Evolutionary conservation across 2,888 invertebrate genomes (phyloP).

Genomic region (Stictocephala bisonia): DNA sequence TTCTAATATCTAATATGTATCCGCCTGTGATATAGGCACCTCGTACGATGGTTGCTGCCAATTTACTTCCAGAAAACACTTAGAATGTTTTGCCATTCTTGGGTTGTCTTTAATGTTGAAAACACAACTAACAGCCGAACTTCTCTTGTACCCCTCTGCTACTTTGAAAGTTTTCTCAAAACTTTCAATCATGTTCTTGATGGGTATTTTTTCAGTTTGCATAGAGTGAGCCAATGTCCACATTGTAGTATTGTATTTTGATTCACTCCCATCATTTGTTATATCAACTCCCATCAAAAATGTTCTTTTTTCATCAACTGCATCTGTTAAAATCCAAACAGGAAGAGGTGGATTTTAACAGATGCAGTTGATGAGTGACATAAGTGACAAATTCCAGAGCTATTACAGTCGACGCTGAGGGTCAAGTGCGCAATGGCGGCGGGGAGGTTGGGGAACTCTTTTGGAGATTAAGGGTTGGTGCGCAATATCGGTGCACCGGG

Average conservation of each 20-base stretch:
- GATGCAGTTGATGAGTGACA: too few species aligned
- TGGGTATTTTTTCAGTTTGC: background rate
- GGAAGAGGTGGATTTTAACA: background rate
- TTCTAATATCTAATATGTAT: slow-evolving; percentile 23
- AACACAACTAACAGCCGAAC: slow-evolving; percentile 12
- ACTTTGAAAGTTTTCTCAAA: slow-evolving; percentile 9
- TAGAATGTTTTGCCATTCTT: slow-evolving; percentile 8
- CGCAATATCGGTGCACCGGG: too few species aligned
- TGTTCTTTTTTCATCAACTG: background rate
- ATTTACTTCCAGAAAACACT: slow-evolving; percentile 5
- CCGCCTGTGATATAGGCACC: slow-evolving; percentile 3
- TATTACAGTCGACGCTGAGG: too few species aligned
- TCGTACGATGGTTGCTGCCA: slow-evolving; percentile 30
- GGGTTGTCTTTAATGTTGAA: background rate
- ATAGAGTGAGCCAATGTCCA: slow-evolving; percentile 15
- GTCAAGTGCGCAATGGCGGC: too few species aligned
- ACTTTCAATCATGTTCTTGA: background rate
- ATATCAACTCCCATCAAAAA: slow-evolving; percentile 10
- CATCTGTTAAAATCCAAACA: slow-evolving; percentile 10
- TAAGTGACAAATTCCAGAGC: too few species aligned
- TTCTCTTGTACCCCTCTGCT: background rate
- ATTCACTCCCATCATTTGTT: too few species aligned
- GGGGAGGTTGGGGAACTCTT: too few species aligned
- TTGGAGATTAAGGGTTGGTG: too few species aligned
- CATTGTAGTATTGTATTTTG: background rate